A percentile compares a stretch with the other conserved stretches of the same genome.
phyloP scores from a whole-genome alignment of 2,113 vertebrate species.

The Cyanistes caeruleus region DNA sequence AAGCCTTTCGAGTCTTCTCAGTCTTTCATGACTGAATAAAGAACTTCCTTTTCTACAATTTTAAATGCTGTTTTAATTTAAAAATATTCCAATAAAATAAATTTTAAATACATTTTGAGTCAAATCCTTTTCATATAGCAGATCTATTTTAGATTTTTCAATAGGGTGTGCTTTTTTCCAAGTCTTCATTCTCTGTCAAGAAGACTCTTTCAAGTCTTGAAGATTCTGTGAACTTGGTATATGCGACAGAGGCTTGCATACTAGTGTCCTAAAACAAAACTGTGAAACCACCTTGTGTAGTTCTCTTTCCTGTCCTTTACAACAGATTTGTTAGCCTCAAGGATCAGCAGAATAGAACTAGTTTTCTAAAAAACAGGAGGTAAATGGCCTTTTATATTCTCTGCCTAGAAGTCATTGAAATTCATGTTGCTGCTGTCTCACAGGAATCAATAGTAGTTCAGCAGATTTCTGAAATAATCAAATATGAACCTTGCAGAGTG shows the following conservation, averaged over 20 bases:
- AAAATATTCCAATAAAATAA: not conserved
- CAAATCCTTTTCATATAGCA: not conserved
- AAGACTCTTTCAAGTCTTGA: not conserved
- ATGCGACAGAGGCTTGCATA: not conserved
- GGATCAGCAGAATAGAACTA: not conserved
- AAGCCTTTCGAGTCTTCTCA: not conserved
- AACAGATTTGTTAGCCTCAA: not conserved
- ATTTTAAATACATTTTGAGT: not conserved
- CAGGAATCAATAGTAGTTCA: not conserved
- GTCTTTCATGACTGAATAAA: not conserved
- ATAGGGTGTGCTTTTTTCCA: not conserved
- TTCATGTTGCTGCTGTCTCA: not conserved
- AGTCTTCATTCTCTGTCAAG: not conserved
- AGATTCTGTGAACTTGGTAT: not conserved
- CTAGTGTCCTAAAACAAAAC: not conserved
- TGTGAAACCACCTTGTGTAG: not conserved
- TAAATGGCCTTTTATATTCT: not conserved
- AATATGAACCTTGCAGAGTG: not conserved
- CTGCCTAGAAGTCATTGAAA: not conserved
- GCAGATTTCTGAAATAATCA: not conserved
- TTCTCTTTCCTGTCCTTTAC: not conserved
- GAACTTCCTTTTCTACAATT: not conserved
- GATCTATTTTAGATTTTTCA: not conserved
- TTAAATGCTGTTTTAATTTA: not conserved
- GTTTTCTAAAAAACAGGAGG: not conserved